Conservation (phyloP, 2,888 invertebrate genomes). For the Melinaea menophilus region DNA sequence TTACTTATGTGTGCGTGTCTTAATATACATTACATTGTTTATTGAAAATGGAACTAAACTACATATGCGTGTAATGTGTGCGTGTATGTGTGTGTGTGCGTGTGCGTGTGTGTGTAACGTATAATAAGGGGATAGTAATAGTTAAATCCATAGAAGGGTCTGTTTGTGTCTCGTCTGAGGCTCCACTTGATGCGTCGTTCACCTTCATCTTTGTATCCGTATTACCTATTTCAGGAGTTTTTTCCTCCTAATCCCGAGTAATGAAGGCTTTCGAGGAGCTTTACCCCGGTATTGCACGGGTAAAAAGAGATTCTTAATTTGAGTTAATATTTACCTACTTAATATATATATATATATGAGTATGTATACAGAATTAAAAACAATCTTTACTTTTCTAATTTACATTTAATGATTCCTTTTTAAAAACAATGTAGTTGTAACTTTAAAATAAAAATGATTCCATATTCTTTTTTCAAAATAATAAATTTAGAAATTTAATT, state of each 20-base stretch:
- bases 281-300: not conserved
- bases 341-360: not conserved
- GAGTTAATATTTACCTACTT: not conserved
- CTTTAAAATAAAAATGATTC: no score
- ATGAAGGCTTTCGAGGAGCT: not conserved
- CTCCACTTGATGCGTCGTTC: conserved; percentile 10
- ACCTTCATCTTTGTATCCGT: conserved; percentile 12
- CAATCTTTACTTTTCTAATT: not conserved
- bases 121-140: no score
- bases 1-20: no score
- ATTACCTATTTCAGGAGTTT: conserved; percentile 3
- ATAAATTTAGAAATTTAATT: no score
- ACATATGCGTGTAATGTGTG: no score
- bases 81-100: no score
- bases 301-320: not conserved
- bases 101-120: no score
- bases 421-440: no score
- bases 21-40: no score
- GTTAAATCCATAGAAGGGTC: not conserved
- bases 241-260: conserved; percentile 6
- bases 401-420: no score
- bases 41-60: no score
- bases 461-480: no score
- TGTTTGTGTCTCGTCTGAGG: conserved; percentile 1
- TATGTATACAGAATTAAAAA: not conserved